Conservation (phyloP, 2,113 vertebrate genomes). For the Gallinago media region DNA sequence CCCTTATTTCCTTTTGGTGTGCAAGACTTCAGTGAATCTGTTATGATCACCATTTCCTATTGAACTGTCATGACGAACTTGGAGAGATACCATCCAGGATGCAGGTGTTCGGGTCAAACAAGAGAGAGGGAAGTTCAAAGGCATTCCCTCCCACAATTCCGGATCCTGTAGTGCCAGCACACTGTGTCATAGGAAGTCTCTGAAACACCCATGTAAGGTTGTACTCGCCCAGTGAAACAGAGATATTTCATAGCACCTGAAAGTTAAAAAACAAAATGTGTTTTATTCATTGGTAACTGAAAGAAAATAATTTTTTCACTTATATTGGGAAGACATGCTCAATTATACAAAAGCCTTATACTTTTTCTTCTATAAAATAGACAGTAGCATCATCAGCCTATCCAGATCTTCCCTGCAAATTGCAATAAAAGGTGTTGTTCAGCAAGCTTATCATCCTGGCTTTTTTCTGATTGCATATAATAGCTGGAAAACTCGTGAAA, state of each 20-base stretch:
- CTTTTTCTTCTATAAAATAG: not conserved
- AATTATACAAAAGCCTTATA: not conserved
- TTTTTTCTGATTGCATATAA: not conserved
- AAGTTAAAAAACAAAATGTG: not conserved
- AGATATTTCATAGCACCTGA: not conserved
- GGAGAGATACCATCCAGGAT: slow-evolving; percentile 79
- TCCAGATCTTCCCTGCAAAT: not conserved
- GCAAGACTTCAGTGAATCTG: slow-evolving; percentile 67
- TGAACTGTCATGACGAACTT: slow-evolving; percentile 76
- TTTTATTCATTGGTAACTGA: not conserved
- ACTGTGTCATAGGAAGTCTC: slow-evolving; percentile 59
- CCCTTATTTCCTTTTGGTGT: slow-evolving; percentile 65
- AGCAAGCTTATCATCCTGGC: not conserved
- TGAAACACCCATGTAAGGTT: slow-evolving; percentile 25
- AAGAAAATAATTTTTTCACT: not conserved
- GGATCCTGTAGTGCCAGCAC: slow-evolving; percentile 39
- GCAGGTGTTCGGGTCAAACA: slow-evolving; percentile 80
- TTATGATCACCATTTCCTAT: slow-evolving; percentile 75
- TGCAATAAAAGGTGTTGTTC: not conserved
- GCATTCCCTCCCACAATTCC: slow-evolving; percentile 67
- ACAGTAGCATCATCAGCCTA: not conserved
- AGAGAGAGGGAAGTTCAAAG: slow-evolving; percentile 75
- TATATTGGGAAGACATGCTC: not conserved
- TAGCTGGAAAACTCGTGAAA: not conserved
- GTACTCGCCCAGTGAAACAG: not conserved